A percentile compares a stretch with the other conserved stretches of the same genome.
Evolutionary conservation across 2,888 invertebrate genomes (phyloP).

Genomic region (Dryocosmus kuriphilus): DNA sequence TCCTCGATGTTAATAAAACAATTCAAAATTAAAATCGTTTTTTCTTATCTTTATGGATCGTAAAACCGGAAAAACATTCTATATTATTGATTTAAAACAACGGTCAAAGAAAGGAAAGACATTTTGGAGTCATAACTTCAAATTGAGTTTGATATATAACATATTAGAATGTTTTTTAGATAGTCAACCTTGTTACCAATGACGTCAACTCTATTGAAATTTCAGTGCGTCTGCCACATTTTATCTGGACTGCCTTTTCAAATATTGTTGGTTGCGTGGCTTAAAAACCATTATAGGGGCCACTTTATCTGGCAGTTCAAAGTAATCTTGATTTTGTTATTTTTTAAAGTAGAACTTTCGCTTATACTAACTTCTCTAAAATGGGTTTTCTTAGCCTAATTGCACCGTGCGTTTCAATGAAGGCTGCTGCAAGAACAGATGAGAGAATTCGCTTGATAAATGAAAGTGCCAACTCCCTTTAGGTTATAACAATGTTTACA

Average conservation of each 20-base stretch:
- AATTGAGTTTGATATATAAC: too few species aligned
- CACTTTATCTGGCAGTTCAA: conserved; percentile 79
- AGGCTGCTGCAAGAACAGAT: conserved; percentile 90
- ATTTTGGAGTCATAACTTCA: too few species aligned
- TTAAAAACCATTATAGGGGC: conserved; percentile 79
- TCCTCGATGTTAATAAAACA: conserved; percentile 86
- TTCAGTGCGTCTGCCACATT: conserved; percentile 84
- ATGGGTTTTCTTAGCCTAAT: not conserved
- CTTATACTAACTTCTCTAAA: conserved; percentile 68
- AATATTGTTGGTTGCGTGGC: conserved; percentile 80
- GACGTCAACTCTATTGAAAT: conserved; percentile 88
- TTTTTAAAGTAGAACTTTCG: conserved; percentile 67
- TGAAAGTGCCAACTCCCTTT: conserved; percentile 91
- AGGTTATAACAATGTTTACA: conserved; percentile 93
- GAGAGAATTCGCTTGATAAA: conserved; percentile 92
- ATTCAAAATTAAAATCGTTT: not conserved
- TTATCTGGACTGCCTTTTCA: conserved; percentile 88
- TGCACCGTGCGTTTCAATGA: conserved; percentile 65
- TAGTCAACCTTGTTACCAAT: conserved; percentile 84
- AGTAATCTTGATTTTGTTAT: conserved; percentile 75
- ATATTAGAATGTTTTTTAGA: conserved; percentile 68
- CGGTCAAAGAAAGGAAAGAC: too few species aligned
- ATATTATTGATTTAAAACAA: too few species aligned
- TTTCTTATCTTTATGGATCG: too few species aligned
- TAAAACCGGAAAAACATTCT: too few species aligned